Evolutionary conservation across 2,797 vertebrate species (phyloP).

Genomic region (Argentina silus): DNA sequence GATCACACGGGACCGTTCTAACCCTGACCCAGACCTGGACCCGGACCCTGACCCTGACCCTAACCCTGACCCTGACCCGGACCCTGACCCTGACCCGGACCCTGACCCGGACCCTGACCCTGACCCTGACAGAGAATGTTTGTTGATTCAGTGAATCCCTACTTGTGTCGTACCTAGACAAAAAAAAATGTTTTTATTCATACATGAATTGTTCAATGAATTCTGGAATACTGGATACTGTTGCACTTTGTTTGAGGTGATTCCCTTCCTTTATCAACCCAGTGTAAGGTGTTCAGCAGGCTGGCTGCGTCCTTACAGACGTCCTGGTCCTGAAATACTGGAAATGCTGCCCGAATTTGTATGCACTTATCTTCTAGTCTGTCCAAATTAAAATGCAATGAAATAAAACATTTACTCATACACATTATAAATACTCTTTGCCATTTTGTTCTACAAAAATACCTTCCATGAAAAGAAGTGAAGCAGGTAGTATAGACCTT

Average conservation of each 20-base stretch:
- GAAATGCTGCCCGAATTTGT: not conserved
- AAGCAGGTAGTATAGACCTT: not conserved
- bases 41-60: too few species aligned
- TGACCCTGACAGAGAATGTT: not conserved
- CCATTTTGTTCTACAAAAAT: not conserved
- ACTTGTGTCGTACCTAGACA: not conserved
- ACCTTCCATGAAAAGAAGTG: not conserved
- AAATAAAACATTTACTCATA: too few species aligned
- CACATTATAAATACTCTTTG: not conserved
- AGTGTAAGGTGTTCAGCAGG: too few species aligned
- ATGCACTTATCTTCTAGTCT: not conserved
- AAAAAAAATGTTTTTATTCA: not conserved
- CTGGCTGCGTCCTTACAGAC: too few species aligned
- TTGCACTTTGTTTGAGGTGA: too few species aligned
- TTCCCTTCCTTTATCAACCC: too few species aligned
- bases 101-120: too few species aligned
- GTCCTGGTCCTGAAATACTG: too few species aligned
- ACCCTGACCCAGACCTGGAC: too few species aligned
- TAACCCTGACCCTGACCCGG: too few species aligned
- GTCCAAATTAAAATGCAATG: not conserved
- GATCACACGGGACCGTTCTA: not conserved
- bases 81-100: too few species aligned
- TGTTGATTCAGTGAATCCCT: slow-evolving; percentile 2
- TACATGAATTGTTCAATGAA: not conserved
- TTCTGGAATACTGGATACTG: too few species aligned